Base-by-base conservation (phyloP, 2,888 invertebrate genomes). In the Eulithis testata region DNA sequence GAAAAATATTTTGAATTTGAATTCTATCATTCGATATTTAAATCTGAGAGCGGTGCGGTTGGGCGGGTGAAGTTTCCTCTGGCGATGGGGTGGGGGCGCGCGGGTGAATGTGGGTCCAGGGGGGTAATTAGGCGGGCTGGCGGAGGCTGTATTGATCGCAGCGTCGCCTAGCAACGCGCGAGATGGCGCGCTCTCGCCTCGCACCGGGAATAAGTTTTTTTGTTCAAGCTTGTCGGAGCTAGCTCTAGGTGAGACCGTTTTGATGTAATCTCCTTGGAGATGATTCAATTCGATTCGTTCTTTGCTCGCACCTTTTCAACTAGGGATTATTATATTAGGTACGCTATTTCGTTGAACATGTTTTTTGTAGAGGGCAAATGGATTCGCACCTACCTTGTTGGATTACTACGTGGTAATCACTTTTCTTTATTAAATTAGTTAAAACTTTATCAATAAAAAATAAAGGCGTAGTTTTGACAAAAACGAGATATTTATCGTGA, bases 1-100 rank as follows among this genome's bases (percentile, higher is more conserved):
- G 85, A 84, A 85, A 85, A 88, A 85, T 85, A 83, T 90, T 88
- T 89, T 88, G 87, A 89, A 91, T 89, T 88, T 86, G 88, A 90
- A 91, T 91, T 90, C 90, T 90, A 91, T 91, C 88, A 91, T 91
- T 90, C 87, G 91, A 91, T 91, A 91, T 91, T 92, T 90, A 91
- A 91, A 92, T 89, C 87, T 84, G 85, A 79, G 82, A 79, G 78
- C 76, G 82, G 82, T 83, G 85, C 75, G 88, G 86, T 83, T 75
- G 87, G 85, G 86, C 80, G 86, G 83, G 87, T 78, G 80, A 83
- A 80, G 76, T 86, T 83, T 83, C 82, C 82, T 74, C 81, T 78
- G 81, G 83, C 83, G 75, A 72, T 75, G 80, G 71, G 77, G 66
- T 58, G 72, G 69, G 66, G 66, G 65, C 56, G 68, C 68, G 69